These are phyloP conservation scores for Meandrina meandrites DNA, from an alignment of 92 coral and sea anemone genomes.

Conservation along the genomic window DNA sequence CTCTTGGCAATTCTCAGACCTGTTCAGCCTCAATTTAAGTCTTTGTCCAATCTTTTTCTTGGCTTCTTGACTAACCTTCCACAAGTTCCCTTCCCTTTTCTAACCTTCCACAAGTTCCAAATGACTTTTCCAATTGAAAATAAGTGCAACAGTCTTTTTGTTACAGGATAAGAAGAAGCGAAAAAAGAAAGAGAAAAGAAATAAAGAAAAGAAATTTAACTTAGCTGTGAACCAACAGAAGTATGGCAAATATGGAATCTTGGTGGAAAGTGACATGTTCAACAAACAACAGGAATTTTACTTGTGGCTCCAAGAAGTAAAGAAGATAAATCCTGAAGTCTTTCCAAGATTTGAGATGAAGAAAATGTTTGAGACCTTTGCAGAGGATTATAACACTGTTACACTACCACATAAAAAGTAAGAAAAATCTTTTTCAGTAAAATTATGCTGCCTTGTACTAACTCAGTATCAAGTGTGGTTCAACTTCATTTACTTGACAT, in stretches of 20 bases:
- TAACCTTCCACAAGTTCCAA: neutral
- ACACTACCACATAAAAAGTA: slow-evolving; percentile 98
- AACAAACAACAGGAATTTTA: slow-evolving; percentile 94
- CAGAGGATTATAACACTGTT: slow-evolving; percentile 97
- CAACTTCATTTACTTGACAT: too few relatives aligned
- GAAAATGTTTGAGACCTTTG: slow-evolving; percentile 85
- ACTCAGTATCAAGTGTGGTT: too few relatives aligned
- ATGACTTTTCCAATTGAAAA: neutral
- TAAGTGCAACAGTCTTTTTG: neutral
- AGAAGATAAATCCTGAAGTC: slow-evolving; percentile 78
- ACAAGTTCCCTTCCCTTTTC: too few relatives aligned
- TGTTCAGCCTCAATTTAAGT: too few relatives aligned
- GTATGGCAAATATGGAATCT: slow-evolving; percentile 93
- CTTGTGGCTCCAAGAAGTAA: slow-evolving; percentile 91
- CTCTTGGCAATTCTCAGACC: too few relatives aligned
- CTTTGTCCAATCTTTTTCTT: too few relatives aligned
- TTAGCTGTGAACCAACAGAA: slow-evolving; percentile 85
- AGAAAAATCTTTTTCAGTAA: neutral
- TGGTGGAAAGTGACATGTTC: slow-evolving; percentile 86
- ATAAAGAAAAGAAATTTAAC: slow-evolving; percentile 61
- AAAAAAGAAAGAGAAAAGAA: slow-evolving; percentile 59
- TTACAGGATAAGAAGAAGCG: slow-evolving; percentile 31
- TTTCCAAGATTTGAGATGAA: slow-evolving; percentile 85
- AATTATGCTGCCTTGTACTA: too few relatives aligned
- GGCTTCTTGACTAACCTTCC: too few relatives aligned